Evolutionary conservation across 2,797 vertebrate genomes (phyloP).

Genomic region (Adrianichthys oophorus): DNA sequence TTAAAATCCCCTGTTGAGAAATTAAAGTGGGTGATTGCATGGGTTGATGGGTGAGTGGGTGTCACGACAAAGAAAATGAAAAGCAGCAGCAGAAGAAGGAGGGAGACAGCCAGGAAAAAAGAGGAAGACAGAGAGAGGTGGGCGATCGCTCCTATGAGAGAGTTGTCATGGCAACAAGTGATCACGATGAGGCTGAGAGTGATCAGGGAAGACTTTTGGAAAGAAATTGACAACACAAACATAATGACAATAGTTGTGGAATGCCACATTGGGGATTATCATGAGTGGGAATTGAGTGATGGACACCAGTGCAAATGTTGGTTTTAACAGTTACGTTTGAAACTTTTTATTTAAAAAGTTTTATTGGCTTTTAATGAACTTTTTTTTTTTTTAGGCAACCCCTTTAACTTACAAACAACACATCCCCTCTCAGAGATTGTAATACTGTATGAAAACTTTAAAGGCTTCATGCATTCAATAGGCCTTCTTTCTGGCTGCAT

Average conservation of each 20-base stretch:
- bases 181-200: slow-evolving; percentile 66
- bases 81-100: slow-evolving; percentile 37
- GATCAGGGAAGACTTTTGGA: slow-evolving; percentile 64
- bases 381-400: neutral
- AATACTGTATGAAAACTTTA: slow-evolving; percentile 5
- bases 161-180: slow-evolving; percentile 81
- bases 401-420: slow-evolving; percentile 17
- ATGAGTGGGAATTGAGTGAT: neutral
- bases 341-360: slow-evolving; percentile 8
- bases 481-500: neutral
- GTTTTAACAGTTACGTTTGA: neutral
- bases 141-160: slow-evolving; percentile 72
- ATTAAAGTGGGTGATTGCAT: slow-evolving; percentile 31
- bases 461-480: too few species aligned
- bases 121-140: slow-evolving; percentile 60
- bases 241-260: slow-evolving; percentile 28
- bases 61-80: slow-evolving; percentile 60
- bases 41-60: slow-evolving; percentile 49
- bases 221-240: slow-evolving; percentile 48
- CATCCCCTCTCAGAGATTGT: slow-evolving; percentile 17
- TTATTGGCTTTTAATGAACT: too few species aligned
- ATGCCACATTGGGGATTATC: neutral
- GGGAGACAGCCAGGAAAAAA: slow-evolving; percentile 42
- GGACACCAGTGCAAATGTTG: neutral
- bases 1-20: slow-evolving; percentile 24